Percentiles rank a stretch among this genome's conserved stretches.
Conservation (phyloP, 2,888 invertebrate genomes). For the Scaptomyza polygonia region DNA sequence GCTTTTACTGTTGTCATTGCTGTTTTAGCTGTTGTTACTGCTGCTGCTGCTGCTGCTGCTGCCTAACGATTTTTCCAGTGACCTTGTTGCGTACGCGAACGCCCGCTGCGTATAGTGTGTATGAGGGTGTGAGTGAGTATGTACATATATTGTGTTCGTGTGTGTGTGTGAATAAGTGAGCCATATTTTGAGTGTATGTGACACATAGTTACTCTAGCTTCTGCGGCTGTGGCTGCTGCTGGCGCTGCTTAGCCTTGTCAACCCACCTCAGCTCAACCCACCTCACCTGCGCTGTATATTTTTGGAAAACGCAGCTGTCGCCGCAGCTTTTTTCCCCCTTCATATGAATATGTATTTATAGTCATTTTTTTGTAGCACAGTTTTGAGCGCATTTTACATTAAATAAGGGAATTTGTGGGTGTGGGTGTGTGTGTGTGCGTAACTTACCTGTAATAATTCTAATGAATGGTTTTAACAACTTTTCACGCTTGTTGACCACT, state of each 20-base stretch:
- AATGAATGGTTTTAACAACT: constrained; percentile 43
- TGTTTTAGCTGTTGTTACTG: constrained; percentile 44
- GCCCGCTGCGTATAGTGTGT: constrained; percentile 59
- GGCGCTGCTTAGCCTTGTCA: constrained; percentile 57
- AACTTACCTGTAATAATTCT: constrained; percentile 26
- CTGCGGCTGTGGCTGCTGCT: constrained; percentile 21
- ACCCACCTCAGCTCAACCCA: constrained; percentile 45
- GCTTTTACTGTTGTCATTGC: constrained; percentile 21
- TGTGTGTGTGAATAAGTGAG: constrained; percentile 11
- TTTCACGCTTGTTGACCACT: constrained; percentile 24
- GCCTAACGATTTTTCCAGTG: constrained; percentile 84
- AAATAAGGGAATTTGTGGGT: constrained; percentile 24
- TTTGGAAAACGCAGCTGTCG: constrained; percentile 54
- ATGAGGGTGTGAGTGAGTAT: constrained; percentile 17
- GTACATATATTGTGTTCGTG: constrained; percentile 21
- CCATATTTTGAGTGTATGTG: constrained; percentile 28
- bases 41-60: constrained; percentile 65
- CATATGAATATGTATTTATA: constrained; percentile 1
- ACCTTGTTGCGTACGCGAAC: constrained; percentile 84
- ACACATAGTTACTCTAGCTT: constrained; percentile 39
- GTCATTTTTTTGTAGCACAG: constrained; percentile 52
- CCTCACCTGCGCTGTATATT: constrained; percentile 42
- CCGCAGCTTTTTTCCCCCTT: constrained; percentile 21
- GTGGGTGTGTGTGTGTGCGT: neutral
- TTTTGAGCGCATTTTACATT: constrained; percentile 49